Evolutionary conservation across 2,888 invertebrate genomes (phyloP), one percentile per base, ranked within the genome.

Genomic region (Latheticus oryzae): DNA sequence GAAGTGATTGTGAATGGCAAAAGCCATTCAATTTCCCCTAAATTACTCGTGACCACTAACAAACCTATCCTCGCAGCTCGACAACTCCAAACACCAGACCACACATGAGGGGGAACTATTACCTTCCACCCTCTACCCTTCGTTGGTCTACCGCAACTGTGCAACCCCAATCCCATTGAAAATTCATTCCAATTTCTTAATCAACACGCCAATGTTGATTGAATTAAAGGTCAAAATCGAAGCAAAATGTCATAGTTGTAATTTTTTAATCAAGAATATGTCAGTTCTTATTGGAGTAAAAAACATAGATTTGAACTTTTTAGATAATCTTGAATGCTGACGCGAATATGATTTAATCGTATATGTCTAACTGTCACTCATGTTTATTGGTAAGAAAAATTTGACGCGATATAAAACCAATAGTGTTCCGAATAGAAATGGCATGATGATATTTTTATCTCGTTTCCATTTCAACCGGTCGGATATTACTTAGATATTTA

Each of bases 401-500:
- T 72, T 66, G 68, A 65, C 65, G 58, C 63, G 69, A 71, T 67
- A 70, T 68, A 66, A 69, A 68, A 66, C 65, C 64, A 67, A 70
- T 67, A 63, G 64, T 60, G 61, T 51, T 48, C 54, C 45, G 69
- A 72, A 71, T 72, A 68, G 66, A 71, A 68, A 69, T 64, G 69
- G 62, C 63, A 69, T 66, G 61, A 63, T 61, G 62, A 65, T 68
- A 64, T 69, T 70, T 71, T 73, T 71, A 73, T 75, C 71, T 65
- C 66, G 64, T 73, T 71, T 71, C 71, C 69, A 69, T 72, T 70
- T 68, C 67, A 71, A 57, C 68, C 66, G 69, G 67, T 73, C 72
- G 74, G 73, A 74, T 74, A 74, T 75, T 72, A 70, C 69, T 68
- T 69, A 70, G 72, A 71, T 69, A 72, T 74, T 72, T 73, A 72